These are phyloP conservation scores for Drosophila diplacantha DNA, from an alignment of 2,888 invertebrate species.

Conservation along the genomic window DNA sequence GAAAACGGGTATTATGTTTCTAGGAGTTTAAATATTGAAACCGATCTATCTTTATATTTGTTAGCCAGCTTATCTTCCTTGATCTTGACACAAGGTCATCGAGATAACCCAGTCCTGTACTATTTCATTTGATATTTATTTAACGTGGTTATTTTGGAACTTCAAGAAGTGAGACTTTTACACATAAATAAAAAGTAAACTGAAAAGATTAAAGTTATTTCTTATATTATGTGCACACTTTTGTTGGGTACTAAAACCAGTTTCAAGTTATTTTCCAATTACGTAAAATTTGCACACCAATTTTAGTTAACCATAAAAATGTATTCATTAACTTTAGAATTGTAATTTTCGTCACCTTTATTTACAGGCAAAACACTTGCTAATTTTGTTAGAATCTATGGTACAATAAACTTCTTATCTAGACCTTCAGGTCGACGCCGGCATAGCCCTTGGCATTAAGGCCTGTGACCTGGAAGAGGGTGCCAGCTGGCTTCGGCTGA, in stretches of 20 bases:
- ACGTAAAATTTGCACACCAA: neutral
- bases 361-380: conserved; percentile 3
- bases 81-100: neutral
- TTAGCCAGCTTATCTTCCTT: neutral
- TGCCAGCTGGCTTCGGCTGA: conserved; percentile 79
- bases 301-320: neutral
- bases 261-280: neutral
- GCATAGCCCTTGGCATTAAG: conserved; percentile 80
- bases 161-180: neutral
- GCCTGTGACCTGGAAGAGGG: conserved; percentile 81
- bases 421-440: conserved; percentile 70
- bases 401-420: conserved; percentile 26
- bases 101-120: neutral
- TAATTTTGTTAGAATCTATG: conserved; percentile 4
- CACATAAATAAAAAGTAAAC: too few relatives aligned
- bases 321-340: neutral
- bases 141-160: too few relatives aligned
- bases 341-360: neutral
- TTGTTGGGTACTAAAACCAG: neutral
- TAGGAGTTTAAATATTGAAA: neutral
- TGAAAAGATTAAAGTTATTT: neutral
- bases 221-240: neutral
- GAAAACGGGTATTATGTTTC: neutral
- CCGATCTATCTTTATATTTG: neutral
- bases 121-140: neutral